A percentile compares a stretch with the other conserved stretches of the same genome.
Conservation (phyloP, 2,888 invertebrate species). For the Oscheius sp. region DNA sequence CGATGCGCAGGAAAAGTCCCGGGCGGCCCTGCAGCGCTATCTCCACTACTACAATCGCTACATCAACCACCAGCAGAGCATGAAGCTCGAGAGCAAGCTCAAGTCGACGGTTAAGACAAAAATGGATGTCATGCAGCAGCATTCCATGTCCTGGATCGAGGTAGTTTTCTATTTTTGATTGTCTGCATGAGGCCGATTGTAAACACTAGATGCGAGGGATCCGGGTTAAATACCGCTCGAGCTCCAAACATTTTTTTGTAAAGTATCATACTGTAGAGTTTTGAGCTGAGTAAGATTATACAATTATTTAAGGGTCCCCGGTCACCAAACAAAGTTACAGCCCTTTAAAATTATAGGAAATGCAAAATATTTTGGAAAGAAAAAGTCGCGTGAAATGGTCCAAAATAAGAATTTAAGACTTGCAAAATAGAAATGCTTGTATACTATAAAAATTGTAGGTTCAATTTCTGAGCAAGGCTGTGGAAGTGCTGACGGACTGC, state of each 20-base stretch:
- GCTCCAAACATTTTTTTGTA: no score
- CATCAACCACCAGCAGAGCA: slow-evolving; percentile 98
- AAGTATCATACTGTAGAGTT: no score
- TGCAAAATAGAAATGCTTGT: no score
- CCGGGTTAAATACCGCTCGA: no score
- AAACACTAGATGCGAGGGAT: no score
- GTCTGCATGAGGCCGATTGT: background rate
- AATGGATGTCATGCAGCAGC: slow-evolving; percentile 99
- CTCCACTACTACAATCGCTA: slow-evolving; percentile 98
- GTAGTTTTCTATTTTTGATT: slow-evolving; percentile 73
- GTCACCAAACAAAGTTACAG: no score
- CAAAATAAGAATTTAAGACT: no score
- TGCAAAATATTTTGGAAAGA: no score
- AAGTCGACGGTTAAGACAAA: slow-evolving; percentile 95
- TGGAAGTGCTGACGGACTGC: slow-evolving; percentile 76
- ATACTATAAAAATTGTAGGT: slow-evolving; percentile 24
- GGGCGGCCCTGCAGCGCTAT: slow-evolving; percentile 93
- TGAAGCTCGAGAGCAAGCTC: slow-evolving; percentile 91
- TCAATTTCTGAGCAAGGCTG: slow-evolving; percentile 95
- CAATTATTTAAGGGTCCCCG: no score
- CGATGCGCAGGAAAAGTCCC: slow-evolving; percentile 89
- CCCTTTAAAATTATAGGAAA: no score
- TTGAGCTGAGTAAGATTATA: no score
- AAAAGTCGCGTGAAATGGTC: no score
- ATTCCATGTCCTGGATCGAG: slow-evolving; percentile 99